Evolutionary conservation across 2,113 vertebrate species (phyloP), one percentile per base, ranked within the genome.

Genomic region (Dryoscopus gambensis): DNA sequence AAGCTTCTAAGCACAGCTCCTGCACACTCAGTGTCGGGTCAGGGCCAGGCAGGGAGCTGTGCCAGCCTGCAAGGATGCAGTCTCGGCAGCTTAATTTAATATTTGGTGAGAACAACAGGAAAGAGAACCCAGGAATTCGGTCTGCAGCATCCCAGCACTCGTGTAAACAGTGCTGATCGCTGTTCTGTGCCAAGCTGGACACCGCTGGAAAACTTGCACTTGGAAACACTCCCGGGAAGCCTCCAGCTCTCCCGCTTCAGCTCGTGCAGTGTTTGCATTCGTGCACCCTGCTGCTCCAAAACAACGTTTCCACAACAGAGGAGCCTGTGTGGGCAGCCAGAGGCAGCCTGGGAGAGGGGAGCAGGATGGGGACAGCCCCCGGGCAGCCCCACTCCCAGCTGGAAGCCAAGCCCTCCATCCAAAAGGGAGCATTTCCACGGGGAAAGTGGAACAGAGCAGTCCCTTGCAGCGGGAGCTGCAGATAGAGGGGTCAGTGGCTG

Each of bases 401-500:
- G 49, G 18, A 50, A 80, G 35, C 47, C 49, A 52, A 69, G 11
- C 35, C 37, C 60, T 69, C n/a, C 4, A 5, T 15, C 47, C 62
- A 37, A n/a, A 94, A 5, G 23, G 1, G 40, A 57, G 49, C 1
- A 0, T 42, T 40, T 28, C 63, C 31, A 19, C 5, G 24, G 55
- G 42, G 30, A 70, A 47, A 13, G 11, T 0, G 1, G 71, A 78
- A 53, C 22, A 16, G 28, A 81, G 28, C 9, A 0, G 30, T 22
- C 22, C 37, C 33, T 19, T 5, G 56, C 27, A 35, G 47, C 1
- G 7, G 19, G 19, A 6, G 23, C 19, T 7, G 6, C 0, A 4
- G 53, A 49, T 28, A 0, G 56, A 63, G 37, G 37, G 39, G 1
- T 8, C 47, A 4, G 52, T 0, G 52, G 15, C 31, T 1, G 3